phyloP scores from a whole-genome alignment of 2,113 vertebrate species.

The Coregonus clupeaformis region DNA sequence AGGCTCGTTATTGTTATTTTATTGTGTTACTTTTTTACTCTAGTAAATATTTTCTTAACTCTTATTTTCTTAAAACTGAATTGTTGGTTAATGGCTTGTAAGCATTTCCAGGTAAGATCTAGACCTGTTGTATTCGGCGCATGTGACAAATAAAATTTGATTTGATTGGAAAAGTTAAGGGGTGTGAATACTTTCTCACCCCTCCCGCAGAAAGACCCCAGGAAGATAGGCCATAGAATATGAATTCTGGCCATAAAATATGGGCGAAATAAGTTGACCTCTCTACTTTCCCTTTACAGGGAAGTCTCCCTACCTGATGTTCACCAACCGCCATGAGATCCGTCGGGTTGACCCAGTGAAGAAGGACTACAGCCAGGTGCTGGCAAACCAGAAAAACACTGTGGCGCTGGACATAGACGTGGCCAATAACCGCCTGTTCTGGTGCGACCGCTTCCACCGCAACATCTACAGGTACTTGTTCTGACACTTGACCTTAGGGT shows the following conservation, averaged over 20 bases:
- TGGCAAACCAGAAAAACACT: slow-evolving; percentile 92
- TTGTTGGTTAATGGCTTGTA: too few species aligned
- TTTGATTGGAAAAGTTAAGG: too few species aligned
- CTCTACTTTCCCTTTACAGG: slow-evolving; percentile 62
- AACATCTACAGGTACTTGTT: slow-evolving; percentile 89
- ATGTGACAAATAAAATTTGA: too few species aligned
- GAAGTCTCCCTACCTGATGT: slow-evolving; percentile 90
- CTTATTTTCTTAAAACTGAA: too few species aligned
- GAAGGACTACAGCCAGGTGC: slow-evolving; percentile 90
- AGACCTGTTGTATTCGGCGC: too few species aligned
- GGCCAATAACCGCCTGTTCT: slow-evolving; percentile 78
- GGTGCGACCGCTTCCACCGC: slow-evolving; percentile 94
- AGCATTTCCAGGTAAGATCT: too few species aligned
- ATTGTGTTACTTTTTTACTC: too few species aligned
- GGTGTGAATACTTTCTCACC: too few species aligned
- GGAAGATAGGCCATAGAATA: too few species aligned
- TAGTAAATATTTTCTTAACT: too few species aligned
- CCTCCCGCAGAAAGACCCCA: too few species aligned
- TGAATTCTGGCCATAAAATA: slow-evolving; percentile 76
- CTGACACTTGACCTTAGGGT: not conserved
- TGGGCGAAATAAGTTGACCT: not conserved
- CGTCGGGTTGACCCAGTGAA: slow-evolving; percentile 90
- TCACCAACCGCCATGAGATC: slow-evolving; percentile 96
- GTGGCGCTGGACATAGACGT: slow-evolving; percentile 70
- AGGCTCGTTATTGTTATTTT: too few species aligned